Evolutionary conservation across 2,113 vertebrate genomes (phyloP).

Genomic region (Amphiprion percula): DNA sequence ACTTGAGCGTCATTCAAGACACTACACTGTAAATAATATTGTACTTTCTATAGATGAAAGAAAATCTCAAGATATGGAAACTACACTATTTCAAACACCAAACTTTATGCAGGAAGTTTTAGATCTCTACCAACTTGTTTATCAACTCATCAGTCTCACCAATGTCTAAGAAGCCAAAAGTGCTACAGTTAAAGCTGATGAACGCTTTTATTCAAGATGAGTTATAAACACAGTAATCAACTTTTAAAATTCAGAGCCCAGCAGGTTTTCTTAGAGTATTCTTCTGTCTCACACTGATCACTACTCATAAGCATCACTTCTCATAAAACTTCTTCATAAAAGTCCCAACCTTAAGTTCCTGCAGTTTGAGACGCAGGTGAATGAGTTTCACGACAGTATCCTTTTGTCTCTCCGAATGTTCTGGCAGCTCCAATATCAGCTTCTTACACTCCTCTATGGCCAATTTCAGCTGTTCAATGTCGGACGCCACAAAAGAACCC

Average conservation of each 20-base stretch:
- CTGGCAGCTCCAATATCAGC: slow-evolving; percentile 92
- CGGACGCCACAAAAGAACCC: slow-evolving; percentile 92
- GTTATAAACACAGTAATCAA: not conserved
- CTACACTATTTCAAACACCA: not conserved
- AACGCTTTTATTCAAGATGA: slow-evolving; percentile 8
- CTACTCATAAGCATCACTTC: no score
- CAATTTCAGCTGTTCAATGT: slow-evolving; percentile 90
- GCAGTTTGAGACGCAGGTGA: slow-evolving; percentile 96
- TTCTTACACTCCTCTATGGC: slow-evolving; percentile 96
- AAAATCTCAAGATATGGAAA: no score
- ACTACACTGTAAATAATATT: no score
- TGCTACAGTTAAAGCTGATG: not conserved
- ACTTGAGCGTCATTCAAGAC: no score
- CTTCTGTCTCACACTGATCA: no score
- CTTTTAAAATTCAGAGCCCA: no score
- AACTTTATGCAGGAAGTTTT: slow-evolving; percentile 7
- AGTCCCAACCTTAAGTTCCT: slow-evolving; percentile 92
- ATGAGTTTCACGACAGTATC: slow-evolving; percentile 96
- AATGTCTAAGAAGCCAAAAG: not conserved
- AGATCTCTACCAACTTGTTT: not conserved
- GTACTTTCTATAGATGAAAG: no score
- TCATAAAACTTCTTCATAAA: not conserved
- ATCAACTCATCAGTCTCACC: not conserved
- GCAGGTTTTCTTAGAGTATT: not conserved
- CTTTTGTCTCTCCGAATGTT: slow-evolving; percentile 95